A percentile compares a stretch with the other conserved stretches of the same genome.
These are phyloP conservation scores for Cylas formicarius DNA, from an alignment of 1,140 invertebrate species.

Conservation along the genomic window DNA sequence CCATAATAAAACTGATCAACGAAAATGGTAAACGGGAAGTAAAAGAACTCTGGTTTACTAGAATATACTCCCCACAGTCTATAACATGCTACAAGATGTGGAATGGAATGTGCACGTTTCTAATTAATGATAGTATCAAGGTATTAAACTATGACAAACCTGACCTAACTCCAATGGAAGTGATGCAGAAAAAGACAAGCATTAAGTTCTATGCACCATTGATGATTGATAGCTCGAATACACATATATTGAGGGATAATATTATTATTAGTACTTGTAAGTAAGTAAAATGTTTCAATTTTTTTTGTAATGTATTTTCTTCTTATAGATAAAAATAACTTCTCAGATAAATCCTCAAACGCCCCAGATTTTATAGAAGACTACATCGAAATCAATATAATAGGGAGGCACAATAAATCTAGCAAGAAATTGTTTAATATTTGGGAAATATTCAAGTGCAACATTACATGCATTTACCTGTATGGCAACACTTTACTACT, in stretches of 20 bases:
- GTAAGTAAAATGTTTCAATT: conserved; percentile 4
- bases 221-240: conserved; percentile 18
- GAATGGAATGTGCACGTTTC: conserved; percentile 33
- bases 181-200: conserved; percentile 22
- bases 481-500: conserved; percentile 38
- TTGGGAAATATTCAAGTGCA: conserved; percentile 34
- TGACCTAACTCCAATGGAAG: conserved; percentile 24
- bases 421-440: conserved; percentile 38
- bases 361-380: conserved; percentile 23
- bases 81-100: conserved; percentile 36
- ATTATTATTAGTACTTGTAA: conserved; percentile 36
- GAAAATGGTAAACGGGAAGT: conserved; percentile 21
- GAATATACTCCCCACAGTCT: conserved; percentile 36
- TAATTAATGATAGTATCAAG: conserved; percentile 35
- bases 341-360: conserved; percentile 8
- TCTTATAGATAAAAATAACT: conserved; percentile 26
- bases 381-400: conserved; percentile 36
- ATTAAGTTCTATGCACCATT: conserved; percentile 26
- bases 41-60: conserved; percentile 33
- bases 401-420: conserved; percentile 26
- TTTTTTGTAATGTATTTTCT: neutral
- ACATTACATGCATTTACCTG: conserved; percentile 37
- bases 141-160: conserved; percentile 27
- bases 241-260: conserved; percentile 32
- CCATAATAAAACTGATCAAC: conserved; percentile 28